phyloP scores from a whole-genome alignment of 2,888 invertebrate species.

The Epirrita christyi region DNA sequence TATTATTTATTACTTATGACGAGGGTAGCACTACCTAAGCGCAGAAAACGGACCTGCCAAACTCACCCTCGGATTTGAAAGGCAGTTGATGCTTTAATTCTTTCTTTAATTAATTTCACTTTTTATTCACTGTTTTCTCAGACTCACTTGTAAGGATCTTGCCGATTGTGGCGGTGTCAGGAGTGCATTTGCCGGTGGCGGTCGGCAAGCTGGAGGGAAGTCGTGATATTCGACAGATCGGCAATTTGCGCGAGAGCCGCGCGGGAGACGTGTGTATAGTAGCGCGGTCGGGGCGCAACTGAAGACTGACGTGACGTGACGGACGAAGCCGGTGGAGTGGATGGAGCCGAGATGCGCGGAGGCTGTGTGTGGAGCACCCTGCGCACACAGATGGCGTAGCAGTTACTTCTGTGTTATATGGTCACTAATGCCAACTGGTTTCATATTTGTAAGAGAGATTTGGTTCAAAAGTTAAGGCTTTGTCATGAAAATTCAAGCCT shows the following conservation, averaged over 20 bases:
- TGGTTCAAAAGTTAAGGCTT: too few relatives aligned
- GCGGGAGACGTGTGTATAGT: conserved; percentile 40
- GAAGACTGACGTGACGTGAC: conserved; percentile 26
- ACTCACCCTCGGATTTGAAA: neutral
- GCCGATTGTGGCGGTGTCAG: conserved; percentile 61
- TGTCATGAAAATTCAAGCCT: too few relatives aligned
- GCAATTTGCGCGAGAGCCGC: conserved; percentile 33
- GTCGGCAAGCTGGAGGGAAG: conserved; percentile 42
- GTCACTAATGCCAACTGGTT: too few relatives aligned
- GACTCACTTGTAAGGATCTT: conserved; percentile 61
- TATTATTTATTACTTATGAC: conserved; percentile 1
- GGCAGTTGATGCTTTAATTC: too few relatives aligned
- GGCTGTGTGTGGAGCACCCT: conserved; percentile 59
- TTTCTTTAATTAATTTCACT: neutral
- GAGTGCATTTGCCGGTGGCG: conserved; percentile 59
- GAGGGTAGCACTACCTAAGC: conserved; percentile 25
- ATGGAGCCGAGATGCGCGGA: conserved; percentile 44
- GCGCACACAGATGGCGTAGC: conserved; percentile 10
- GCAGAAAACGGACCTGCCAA: neutral
- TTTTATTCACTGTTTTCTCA: conserved; percentile 11
- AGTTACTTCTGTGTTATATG: neutral
- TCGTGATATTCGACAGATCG: conserved; percentile 38
- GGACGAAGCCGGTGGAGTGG: conserved; percentile 2
- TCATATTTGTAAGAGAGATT: too few relatives aligned
- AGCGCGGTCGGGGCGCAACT: conserved; percentile 62